These are phyloP conservation scores for Pardalotus punctatus DNA, from an alignment of 2,113 vertebrate species.

Conservation along the genomic window DNA sequence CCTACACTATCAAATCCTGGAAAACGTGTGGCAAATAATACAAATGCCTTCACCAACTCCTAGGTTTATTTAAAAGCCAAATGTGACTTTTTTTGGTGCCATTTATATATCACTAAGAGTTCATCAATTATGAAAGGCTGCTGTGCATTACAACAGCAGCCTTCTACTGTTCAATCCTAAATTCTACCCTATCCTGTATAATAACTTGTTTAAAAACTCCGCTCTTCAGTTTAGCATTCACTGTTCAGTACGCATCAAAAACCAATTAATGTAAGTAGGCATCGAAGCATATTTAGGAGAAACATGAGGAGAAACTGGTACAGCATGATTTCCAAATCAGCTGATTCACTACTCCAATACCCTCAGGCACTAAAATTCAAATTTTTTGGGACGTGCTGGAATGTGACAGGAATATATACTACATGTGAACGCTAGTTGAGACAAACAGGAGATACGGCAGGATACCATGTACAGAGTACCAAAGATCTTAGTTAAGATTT, in stretches of 20 bases:
- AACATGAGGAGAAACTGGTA: not conserved
- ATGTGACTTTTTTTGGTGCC: not conserved
- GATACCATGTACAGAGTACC: fast-evolving
- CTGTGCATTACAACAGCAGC: not conserved
- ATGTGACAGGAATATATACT: not conserved
- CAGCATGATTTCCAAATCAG: not conserved
- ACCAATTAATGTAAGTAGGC: not conserved
- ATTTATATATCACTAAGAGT: not conserved
- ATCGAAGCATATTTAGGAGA: not conserved
- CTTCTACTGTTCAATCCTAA: not conserved
- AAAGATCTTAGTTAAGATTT: not conserved
- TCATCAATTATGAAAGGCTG: not conserved
- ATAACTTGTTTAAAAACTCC: not conserved
- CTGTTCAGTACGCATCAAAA: not conserved
- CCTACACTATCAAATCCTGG: not conserved
- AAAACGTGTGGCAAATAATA: not conserved
- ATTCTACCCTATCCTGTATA: not conserved
- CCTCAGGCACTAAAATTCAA: not conserved
- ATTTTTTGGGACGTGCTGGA: not conserved
- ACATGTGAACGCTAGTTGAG: not conserved
- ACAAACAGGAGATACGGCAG: not conserved
- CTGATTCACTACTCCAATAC: not conserved
- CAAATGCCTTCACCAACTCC: not conserved
- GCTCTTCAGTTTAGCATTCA: not conserved
- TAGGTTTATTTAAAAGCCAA: not conserved